These are phyloP conservation scores for Neotoma lepida DNA, from an alignment of 2,113 vertebrate species.

Conservation along the genomic window DNA sequence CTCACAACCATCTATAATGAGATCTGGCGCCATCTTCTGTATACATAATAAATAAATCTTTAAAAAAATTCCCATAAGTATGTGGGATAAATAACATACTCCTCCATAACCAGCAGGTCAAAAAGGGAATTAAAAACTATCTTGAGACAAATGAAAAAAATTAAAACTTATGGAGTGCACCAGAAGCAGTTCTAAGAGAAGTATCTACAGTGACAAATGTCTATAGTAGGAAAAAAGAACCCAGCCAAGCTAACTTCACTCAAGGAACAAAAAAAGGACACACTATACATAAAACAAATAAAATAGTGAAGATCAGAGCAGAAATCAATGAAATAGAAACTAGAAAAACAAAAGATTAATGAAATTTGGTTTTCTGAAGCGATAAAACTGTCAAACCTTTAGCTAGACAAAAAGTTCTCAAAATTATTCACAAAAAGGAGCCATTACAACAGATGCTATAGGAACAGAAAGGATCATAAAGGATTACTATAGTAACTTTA, in stretches of 20 bases:
- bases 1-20: no score
- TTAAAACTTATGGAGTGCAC: neutral
- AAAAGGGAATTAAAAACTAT: neutral
- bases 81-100: neutral
- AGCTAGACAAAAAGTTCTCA: neutral
- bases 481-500: no score
- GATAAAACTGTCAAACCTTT: neutral
- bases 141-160: neutral
- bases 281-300: neutral
- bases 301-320: no score
- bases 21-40: no score
- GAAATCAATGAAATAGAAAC: neutral
- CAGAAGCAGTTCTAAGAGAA: neutral
- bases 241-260: neutral
- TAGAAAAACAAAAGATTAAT: neutral
- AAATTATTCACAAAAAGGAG: neutral
- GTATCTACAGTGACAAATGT: neutral
- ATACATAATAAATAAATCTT: no score
- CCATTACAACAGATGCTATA: neutral
- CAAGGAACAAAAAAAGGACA: neutral
- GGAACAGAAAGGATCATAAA: neutral
- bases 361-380: neutral
- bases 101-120: neutral
- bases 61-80: neutral
- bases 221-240: neutral